Conservation (phyloP, 2,888 invertebrate species). For the Drosophila anomelani region DNA sequence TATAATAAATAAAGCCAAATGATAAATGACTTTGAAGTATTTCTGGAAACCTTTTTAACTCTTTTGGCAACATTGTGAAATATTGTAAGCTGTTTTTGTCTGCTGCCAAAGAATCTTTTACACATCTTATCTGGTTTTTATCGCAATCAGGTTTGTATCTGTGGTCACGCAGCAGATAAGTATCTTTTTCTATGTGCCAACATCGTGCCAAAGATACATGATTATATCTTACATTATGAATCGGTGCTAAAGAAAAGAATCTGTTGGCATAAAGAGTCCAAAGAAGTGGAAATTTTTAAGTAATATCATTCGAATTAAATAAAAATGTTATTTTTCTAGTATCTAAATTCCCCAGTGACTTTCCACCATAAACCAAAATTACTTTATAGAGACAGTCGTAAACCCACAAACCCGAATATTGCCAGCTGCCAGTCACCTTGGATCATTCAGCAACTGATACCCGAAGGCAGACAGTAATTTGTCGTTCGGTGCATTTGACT, state of each 20-base stretch:
- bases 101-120: constrained; percentile 2
- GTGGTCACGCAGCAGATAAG: constrained; percentile 34
- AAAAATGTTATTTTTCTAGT: background rate
- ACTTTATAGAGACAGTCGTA: constrained; percentile 13
- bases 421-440: constrained; percentile 35
- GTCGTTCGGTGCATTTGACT: constrained; percentile 40
- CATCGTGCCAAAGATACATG: constrained; percentile 15
- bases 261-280: no score
- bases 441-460: constrained; percentile 36
- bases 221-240: constrained; percentile 2
- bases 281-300: background rate
- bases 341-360: constrained; percentile 20
- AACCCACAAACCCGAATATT: constrained; percentile 27
- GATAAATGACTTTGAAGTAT: constrained; percentile 1
- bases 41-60: constrained; percentile 16
- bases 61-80: constrained; percentile 13
- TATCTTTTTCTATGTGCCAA: constrained; percentile 7
- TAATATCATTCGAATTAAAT: constrained; percentile 3
- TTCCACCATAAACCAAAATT: constrained; percentile 27
- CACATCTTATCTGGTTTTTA: constrained; percentile 24
- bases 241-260: background rate
- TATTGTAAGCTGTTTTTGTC: constrained; percentile 11
- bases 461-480: constrained; percentile 54
- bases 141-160: constrained; percentile 15
- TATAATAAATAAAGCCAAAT: background rate